Evolutionary conservation across 2,888 invertebrate species (phyloP).

Genomic region (Leucophenga maculata): DNA sequence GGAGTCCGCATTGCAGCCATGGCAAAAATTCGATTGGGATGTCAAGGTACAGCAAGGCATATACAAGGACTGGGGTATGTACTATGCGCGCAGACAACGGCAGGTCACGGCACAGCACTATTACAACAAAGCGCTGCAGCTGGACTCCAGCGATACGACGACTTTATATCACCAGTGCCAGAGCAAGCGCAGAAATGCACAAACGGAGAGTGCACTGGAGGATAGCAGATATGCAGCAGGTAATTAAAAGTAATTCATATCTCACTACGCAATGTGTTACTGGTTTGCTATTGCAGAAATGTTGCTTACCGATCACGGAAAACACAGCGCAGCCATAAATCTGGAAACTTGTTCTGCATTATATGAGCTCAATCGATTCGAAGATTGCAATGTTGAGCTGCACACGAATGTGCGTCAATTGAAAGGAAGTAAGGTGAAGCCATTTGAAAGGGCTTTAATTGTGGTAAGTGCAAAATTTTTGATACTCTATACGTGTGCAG

Average conservation of each 20-base stretch:
- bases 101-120: slow-evolving; percentile 62
- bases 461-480: slow-evolving; percentile 50
- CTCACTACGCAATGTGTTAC: no score
- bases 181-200: slow-evolving; percentile 59
- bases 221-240: slow-evolving; percentile 59
- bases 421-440: slow-evolving; percentile 56
- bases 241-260: no score
- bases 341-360: slow-evolving; percentile 65
- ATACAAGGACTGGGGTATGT: slow-evolving; percentile 68
- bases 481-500: no score
- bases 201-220: slow-evolving; percentile 52
- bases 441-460: slow-evolving; percentile 55
- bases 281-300: background rate
- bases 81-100: slow-evolving; percentile 60
- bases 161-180: slow-evolving; percentile 62
- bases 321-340: slow-evolving; percentile 55
- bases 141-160: slow-evolving; percentile 54
- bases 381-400: slow-evolving; percentile 59
- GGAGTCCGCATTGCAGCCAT: slow-evolving; percentile 41
- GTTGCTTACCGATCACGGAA: no score
- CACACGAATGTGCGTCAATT: slow-evolving; percentile 59
- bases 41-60: slow-evolving; percentile 61
- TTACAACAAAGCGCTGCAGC: slow-evolving; percentile 58
- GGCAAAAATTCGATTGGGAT: slow-evolving; percentile 61
- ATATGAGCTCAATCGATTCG: slow-evolving; percentile 65